Evolutionary conservation across 1,140 invertebrate genomes (phyloP).

Genomic region (Probaryconus sp.): DNA sequence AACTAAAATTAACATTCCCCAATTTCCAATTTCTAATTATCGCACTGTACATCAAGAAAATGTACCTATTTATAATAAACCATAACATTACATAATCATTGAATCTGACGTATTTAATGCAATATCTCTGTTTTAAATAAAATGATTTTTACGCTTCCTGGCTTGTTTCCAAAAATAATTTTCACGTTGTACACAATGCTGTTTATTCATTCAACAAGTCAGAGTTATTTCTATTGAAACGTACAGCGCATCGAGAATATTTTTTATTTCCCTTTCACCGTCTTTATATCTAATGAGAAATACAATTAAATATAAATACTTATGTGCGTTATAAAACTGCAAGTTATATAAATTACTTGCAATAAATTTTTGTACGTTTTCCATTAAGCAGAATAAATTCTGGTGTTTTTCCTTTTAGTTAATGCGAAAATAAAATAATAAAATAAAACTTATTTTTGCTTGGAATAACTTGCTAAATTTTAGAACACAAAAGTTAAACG

Average conservation of each 20-base stretch:
- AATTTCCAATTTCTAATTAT: slow-evolving; percentile 12
- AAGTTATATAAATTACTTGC: too few species aligned
- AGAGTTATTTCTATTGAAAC: slow-evolving; percentile 54
- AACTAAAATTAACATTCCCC: slow-evolving; percentile 14
- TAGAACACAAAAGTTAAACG: too few species aligned
- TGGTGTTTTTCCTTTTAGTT: too few species aligned
- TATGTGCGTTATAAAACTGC: too few species aligned
- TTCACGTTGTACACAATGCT: slow-evolving; percentile 54
- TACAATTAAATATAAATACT: not conserved
- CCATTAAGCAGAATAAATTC: too few species aligned
- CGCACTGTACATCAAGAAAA: not conserved
- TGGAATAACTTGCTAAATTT: too few species aligned
- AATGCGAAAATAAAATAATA: too few species aligned
- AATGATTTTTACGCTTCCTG: slow-evolving; percentile 46
- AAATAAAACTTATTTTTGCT: too few species aligned
- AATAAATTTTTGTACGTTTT: too few species aligned
- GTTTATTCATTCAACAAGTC: slow-evolving; percentile 57
- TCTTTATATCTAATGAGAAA: slow-evolving; percentile 44
- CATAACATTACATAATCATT: slow-evolving; percentile 34
- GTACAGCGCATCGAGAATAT: slow-evolving; percentile 33
- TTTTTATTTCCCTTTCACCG: slow-evolving; percentile 44
- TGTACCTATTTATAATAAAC: slow-evolving; percentile 44
- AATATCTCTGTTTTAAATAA: slow-evolving; percentile 46
- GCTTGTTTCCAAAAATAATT: slow-evolving; percentile 48
- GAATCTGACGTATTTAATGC: slow-evolving; percentile 47